Evolutionary conservation across 2,113 vertebrate genomes (phyloP).

Genomic region (Actenoides lindsayi): DNA sequence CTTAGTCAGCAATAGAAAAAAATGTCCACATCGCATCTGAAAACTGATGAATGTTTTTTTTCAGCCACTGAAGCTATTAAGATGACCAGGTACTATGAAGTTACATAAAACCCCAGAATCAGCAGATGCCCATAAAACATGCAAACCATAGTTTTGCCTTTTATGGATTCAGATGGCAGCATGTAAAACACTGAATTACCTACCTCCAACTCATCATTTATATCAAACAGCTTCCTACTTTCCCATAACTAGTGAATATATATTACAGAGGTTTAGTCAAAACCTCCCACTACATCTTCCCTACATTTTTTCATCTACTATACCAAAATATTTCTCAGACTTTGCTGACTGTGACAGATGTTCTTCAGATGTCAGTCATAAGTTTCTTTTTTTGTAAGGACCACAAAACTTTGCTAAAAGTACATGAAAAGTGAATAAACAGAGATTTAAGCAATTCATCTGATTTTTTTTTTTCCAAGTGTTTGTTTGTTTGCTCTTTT

Average conservation of each 20-base stretch:
- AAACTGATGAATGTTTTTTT: neutral
- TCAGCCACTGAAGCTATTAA: neutral
- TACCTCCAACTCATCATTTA: neutral
- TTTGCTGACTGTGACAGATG: neutral
- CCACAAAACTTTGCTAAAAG: neutral
- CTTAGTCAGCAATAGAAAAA: neutral
- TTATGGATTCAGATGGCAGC: neutral
- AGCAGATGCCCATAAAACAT: neutral
- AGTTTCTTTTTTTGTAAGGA: neutral
- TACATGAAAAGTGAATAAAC: neutral
- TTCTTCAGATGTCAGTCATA: neutral
- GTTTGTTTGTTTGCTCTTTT: neutral
- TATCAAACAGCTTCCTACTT: neutral
- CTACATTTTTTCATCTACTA: neutral
- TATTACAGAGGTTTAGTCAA: constrained; percentile 14
- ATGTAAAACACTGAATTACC: neutral
- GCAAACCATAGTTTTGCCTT: neutral
- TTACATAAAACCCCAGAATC: neutral
- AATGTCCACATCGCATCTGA: neutral
- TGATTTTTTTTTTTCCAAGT: neutral
- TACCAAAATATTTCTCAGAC: neutral
- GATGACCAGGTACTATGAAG: neutral
- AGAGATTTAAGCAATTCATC: neutral
- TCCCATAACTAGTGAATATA: neutral
- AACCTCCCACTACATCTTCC: neutral